phyloP scores from a whole-genome alignment of 1,140 invertebrate species.

The Zaprionus davidi region DNA sequence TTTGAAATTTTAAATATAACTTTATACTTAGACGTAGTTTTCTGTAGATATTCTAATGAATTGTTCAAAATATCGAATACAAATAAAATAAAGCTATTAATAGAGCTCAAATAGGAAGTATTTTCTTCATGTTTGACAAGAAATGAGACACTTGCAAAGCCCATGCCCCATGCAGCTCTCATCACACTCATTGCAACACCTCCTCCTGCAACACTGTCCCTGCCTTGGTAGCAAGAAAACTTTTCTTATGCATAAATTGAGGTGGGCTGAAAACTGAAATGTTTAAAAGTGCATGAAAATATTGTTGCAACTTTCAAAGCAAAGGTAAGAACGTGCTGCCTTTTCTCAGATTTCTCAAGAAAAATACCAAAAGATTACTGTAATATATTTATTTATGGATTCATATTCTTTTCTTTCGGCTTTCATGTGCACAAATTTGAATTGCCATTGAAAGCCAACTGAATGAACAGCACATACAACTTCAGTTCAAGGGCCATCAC shows the following conservation, averaged over 20 bases:
- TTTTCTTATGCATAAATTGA: constrained; percentile 79
- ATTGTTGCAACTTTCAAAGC: constrained; percentile 69
- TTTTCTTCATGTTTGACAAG: too few species aligned
- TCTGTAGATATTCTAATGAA: too few species aligned
- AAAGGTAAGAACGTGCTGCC: background rate
- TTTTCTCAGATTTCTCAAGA: background rate
- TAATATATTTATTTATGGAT: constrained; percentile 39
- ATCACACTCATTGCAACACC: background rate
- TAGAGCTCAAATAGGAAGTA: too few species aligned
- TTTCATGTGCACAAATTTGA: background rate
- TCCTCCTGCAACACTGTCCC: background rate
- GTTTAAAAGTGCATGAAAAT: constrained; percentile 80
- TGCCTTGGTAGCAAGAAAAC: constrained; percentile 43
- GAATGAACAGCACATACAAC: background rate
- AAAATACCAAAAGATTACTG: background rate
- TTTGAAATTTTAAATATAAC: background rate
- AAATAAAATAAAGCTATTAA: too few species aligned
- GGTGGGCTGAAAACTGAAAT: constrained; percentile 64
- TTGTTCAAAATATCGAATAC: too few species aligned
- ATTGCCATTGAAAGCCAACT: background rate
- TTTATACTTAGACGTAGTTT: background rate
- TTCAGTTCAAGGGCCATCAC: background rate
- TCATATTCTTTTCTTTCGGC: constrained; percentile 14
- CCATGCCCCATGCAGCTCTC: constrained; percentile 9
- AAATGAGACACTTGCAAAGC: constrained; percentile 23